These are phyloP conservation scores for Oreochromis grahami DNA, from an alignment of 2,797 vertebrate species.

Conservation along the genomic window DNA sequence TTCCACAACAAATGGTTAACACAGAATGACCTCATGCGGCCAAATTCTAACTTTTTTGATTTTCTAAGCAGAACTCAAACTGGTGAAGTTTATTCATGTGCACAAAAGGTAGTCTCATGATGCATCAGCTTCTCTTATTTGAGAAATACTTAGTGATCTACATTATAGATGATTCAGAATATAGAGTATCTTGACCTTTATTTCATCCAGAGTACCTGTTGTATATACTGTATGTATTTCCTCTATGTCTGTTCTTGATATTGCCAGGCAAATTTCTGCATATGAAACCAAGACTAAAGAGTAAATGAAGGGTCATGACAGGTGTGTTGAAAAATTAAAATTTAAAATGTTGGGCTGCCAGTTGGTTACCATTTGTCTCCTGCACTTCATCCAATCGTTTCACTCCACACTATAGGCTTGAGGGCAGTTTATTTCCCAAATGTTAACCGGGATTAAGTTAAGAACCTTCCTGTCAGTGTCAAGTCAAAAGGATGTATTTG, in stretches of 20 bases:
- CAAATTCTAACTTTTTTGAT: background rate
- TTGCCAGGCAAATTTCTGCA: background rate
- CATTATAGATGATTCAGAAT: background rate
- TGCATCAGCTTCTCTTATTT: background rate
- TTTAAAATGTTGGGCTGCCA: background rate
- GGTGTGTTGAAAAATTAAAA: background rate
- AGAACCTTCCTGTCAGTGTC: conserved; percentile 3
- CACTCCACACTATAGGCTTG: background rate
- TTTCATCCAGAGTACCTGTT: background rate
- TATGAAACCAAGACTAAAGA: background rate
- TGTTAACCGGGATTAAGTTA: conserved; percentile 48
- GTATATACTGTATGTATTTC: background rate
- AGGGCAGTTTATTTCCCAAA: conserved; percentile 54
- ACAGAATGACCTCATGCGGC: background rate
- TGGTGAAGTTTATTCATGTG: background rate
- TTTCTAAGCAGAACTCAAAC: background rate
- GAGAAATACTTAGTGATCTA: background rate
- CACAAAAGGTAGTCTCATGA: background rate
- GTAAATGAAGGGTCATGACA: background rate
- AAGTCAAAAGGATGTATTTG: conserved; percentile 26
- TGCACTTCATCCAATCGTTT: conserved; percentile 20
- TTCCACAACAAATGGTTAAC: no score
- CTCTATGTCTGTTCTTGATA: background rate
- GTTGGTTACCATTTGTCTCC: background rate
- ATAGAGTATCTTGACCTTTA: background rate